Conservation (phyloP, 2,888 invertebrate genomes). For the Zelleria hepariella region DNA sequence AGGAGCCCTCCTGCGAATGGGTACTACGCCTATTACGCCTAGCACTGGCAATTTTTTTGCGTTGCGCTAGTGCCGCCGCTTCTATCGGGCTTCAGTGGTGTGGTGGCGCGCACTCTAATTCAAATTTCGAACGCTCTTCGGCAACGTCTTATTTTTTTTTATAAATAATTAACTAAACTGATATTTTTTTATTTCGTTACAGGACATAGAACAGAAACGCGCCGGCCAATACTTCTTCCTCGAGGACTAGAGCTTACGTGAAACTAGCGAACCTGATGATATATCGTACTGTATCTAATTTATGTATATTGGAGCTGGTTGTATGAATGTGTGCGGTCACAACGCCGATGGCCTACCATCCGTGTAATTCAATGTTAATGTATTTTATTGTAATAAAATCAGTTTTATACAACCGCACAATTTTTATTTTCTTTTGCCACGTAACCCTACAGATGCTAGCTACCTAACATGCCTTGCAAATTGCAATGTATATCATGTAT, state of each 20-base stretch:
- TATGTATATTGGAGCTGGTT: constrained; percentile 30
- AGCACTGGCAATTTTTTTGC: no score
- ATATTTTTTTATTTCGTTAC: constrained; percentile 29
- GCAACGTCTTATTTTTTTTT: no score
- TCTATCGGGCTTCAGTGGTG: no score
- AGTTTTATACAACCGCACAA: constrained; percentile 51
- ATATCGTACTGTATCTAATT: constrained; percentile 32
- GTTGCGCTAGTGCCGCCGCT: no score
- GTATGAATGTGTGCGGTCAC: constrained; percentile 40
- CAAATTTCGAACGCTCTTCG: no score
- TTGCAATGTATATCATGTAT: no score
- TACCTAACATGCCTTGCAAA: no score
- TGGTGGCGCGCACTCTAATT: no score
- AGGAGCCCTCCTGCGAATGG: no score
- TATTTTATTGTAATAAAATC: constrained; percentile 59
- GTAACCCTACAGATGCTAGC: no score
- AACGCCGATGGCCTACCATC: constrained; percentile 41
- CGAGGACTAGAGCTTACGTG: constrained; percentile 80
- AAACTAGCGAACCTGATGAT: constrained; percentile 8
- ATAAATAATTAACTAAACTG: no score
- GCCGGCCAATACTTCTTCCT: constrained; percentile 99
- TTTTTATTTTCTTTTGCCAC: constrained; percentile 20
- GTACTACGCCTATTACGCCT: no score
- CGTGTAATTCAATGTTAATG: constrained; percentile 57
- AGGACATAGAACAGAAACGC: constrained; percentile 97